These are phyloP conservation scores for Ischnura elegans DNA, from an alignment of 2,888 invertebrate species.

Conservation along the genomic window DNA sequence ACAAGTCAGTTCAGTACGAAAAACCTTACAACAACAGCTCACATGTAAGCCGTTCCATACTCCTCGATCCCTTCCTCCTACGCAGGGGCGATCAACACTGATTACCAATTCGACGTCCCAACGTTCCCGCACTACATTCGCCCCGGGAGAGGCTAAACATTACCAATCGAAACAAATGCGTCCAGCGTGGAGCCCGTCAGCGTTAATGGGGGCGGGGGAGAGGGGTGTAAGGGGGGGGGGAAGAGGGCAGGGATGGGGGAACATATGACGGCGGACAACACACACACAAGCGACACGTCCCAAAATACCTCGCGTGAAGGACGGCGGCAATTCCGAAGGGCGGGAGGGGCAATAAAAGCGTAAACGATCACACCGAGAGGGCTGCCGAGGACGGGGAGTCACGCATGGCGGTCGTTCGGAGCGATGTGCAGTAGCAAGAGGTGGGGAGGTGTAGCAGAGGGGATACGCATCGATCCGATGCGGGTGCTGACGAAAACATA, in stretches of 20 bases:
- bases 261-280: conserved; percentile 2
- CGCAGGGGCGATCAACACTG: background rate
- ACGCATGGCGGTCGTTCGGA: background rate
- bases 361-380: background rate
- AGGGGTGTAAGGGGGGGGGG: too few species aligned
- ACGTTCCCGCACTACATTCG: background rate
- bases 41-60: background rate
- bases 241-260: background rate
- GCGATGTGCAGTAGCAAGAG: too few species aligned
- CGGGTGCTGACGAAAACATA: conserved; percentile 45
- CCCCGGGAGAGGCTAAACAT: background rate
- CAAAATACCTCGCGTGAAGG: conserved; percentile 41
- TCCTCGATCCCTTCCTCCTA: background rate
- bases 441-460: too few species aligned
- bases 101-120: background rate
- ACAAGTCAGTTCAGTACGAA: too few species aligned
- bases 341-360: conserved; percentile 34
- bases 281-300: background rate
- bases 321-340: conserved; percentile 30
- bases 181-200: background rate
- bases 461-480: conserved; percentile 33
- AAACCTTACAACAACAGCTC: too few species aligned
- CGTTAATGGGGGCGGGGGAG: too few species aligned
- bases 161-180: conserved; percentile 1
- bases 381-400: background rate